These are phyloP conservation scores for Malurus cyaneus DNA, from an alignment of 2,113 vertebrate species.

Conservation along the genomic window DNA sequence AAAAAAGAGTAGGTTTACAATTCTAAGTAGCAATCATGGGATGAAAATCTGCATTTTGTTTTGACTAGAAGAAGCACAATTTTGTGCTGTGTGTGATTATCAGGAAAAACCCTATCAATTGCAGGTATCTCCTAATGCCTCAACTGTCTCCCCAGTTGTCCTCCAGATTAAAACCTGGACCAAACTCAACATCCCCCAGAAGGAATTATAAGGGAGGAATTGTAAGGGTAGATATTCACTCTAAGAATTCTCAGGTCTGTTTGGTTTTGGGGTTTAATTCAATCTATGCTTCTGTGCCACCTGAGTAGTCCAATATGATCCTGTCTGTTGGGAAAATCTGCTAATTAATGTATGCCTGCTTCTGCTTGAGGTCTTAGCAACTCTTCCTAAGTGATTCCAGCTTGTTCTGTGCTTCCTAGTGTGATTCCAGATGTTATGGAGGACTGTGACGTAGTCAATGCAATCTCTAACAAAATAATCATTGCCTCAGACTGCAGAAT, in stretches of 20 bases:
- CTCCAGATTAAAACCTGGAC: background rate
- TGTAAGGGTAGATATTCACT: background rate
- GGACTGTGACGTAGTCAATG: background rate
- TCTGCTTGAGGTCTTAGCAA: background rate
- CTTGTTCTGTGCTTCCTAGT: fast-evolving
- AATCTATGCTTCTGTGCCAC: background rate
- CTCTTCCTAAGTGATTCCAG: background rate
- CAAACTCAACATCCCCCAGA: background rate
- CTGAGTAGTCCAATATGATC: background rate
- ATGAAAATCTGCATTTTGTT: background rate
- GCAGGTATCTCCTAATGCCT: background rate
- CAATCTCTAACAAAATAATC: background rate
- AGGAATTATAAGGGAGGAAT: background rate
- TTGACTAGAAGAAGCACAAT: background rate
- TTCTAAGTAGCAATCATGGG: background rate
- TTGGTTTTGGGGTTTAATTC: background rate
- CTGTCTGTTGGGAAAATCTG: background rate
- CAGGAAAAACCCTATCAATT: background rate
- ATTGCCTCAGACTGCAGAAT: background rate
- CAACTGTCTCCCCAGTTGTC: background rate
- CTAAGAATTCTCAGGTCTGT: background rate
- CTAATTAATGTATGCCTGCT: background rate
- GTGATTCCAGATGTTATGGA: background rate
- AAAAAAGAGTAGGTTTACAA: background rate
- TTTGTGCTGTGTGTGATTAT: background rate